Evolutionary conservation across 1,140 invertebrate species (phyloP), one percentile per base, ranked within the genome.

Genomic region (Drosophila ironensis): DNA sequence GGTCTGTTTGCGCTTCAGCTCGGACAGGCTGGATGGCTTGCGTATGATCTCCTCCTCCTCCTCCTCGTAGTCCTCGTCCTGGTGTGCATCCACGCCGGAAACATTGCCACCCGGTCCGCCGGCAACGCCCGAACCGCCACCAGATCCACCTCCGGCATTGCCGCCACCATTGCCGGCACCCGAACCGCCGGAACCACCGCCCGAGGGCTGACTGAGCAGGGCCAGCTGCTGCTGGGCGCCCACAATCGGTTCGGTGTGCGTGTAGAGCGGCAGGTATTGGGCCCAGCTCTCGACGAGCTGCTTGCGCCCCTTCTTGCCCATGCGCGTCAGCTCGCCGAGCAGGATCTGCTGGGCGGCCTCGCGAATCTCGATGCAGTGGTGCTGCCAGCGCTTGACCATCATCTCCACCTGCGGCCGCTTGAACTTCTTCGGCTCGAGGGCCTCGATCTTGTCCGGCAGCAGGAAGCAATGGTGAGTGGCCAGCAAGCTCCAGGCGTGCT

Each of bases 341-440:
- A 99, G 90, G 1, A 99, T 92, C 16, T 98, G 98, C 90, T 99
- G 98, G 0, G 98, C 96, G 0, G 98, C 98, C 91, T 99, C 97
- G 6, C 98, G 91, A 38, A 98, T 97, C 92, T 99, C 98, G 4
- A 99, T 92, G 91, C 98, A 99, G 64, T 98, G 95, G 91, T 99
- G 98, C 90, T 99, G 98, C 98, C 98, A 99, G 37, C 97, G 92
- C 17, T 97, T 93, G 6, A 98, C 98, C 92, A 99, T 93, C 94
- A 99, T 97, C 90, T 99, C 98, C 0, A 99, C 96, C 90, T 97
- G 95, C 0, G 98, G 97, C 14, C 96, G 92, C 88, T 98, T 97
- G 88, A 98, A 99, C 46, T 93, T 93, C 66, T 94, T 94, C 0
- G 94, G 93, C 16, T 96, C 96, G 63, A 92, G 90, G 1, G 92